Conservation (phyloP, 2,113 vertebrate genomes). For the Misgurnus mizolepis region DNA sequence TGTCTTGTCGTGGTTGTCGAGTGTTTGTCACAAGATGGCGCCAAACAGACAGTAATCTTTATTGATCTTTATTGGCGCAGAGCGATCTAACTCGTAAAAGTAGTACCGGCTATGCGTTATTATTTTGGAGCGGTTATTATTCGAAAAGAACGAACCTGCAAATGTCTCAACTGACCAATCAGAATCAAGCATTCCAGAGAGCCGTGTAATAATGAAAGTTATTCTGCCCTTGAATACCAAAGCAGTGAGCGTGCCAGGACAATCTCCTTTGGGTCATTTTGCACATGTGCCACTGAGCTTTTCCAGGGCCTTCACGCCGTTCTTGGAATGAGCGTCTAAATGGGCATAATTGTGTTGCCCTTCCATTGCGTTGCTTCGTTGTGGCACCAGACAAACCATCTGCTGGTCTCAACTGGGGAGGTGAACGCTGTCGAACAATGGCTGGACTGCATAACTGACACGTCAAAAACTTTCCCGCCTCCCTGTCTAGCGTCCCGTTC, state of each 20-base stretch:
- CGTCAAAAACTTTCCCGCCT: conserved; percentile 21
- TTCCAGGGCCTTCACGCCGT: not conserved
- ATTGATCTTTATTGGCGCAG: no score
- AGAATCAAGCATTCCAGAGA: no score
- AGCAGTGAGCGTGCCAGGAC: not conserved
- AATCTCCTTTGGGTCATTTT: conserved; percentile 26
- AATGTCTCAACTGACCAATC: no score
- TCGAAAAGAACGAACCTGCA: no score
- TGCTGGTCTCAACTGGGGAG: conserved; percentile 30
- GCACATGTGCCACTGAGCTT: conserved; percentile 18
- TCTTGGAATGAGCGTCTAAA: conserved; percentile 21
- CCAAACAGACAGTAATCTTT: no score
- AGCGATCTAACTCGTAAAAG: no score
- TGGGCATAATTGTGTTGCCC: conserved; percentile 21
- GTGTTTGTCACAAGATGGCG: no score
- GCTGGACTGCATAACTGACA: conserved; percentile 28
- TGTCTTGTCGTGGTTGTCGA: no score
- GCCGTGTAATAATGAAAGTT: no score
- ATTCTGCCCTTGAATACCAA: conserved; percentile 19
- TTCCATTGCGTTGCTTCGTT: conserved; percentile 29
- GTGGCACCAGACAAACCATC: conserved; percentile 32
- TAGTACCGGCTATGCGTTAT: no score
- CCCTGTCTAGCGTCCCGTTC: conserved; percentile 47
- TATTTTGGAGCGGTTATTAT: no score
- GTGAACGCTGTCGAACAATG: conserved; percentile 48